Percentiles rank a stretch among this genome's conserved stretches.
Conservation (phyloP, 53 echinoderm and acorn worm genomes). For the Antedon mediterranea region DNA sequence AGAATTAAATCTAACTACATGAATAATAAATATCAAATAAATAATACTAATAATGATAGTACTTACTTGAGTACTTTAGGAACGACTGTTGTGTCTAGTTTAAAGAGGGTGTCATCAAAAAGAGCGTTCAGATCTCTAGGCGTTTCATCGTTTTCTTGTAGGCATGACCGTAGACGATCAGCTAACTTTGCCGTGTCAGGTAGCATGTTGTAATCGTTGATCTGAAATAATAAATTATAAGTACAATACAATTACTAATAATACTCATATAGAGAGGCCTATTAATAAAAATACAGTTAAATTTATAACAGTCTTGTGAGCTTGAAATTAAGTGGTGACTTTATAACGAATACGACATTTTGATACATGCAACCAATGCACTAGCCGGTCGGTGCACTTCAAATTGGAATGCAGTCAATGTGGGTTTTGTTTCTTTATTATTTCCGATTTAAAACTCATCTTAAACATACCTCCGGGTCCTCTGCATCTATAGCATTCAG, state of each 20-base stretch:
- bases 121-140: slow-evolving; percentile 76
- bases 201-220: slow-evolving; percentile 95
- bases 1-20: not conserved
- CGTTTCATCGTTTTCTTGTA: slow-evolving; percentile 88
- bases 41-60: not conserved
- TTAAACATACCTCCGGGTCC: slow-evolving; percentile 68
- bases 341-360: too few species aligned
- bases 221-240: slow-evolving; percentile 24
- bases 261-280: too few species aligned
- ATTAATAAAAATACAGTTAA: too few species aligned
- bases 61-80: slow-evolving; percentile 90
- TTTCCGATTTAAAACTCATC: too few species aligned
- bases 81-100: slow-evolving; percentile 61
- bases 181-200: slow-evolving; percentile 95
- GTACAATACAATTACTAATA: too few species aligned
- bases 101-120: slow-evolving; percentile 58
- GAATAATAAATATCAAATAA: not conserved
- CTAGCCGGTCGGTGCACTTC: too few species aligned
- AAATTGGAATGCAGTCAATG: too few species aligned
- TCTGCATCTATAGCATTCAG: slow-evolving; percentile 98
- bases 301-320: too few species aligned
- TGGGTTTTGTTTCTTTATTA: too few species aligned
- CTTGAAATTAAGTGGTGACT: too few species aligned
- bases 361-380: too few species aligned
- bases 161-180: slow-evolving; percentile 67